Evolutionary conservation across 2,113 vertebrate species (phyloP).

Genomic region (Cebidichthys violaceus): DNA sequence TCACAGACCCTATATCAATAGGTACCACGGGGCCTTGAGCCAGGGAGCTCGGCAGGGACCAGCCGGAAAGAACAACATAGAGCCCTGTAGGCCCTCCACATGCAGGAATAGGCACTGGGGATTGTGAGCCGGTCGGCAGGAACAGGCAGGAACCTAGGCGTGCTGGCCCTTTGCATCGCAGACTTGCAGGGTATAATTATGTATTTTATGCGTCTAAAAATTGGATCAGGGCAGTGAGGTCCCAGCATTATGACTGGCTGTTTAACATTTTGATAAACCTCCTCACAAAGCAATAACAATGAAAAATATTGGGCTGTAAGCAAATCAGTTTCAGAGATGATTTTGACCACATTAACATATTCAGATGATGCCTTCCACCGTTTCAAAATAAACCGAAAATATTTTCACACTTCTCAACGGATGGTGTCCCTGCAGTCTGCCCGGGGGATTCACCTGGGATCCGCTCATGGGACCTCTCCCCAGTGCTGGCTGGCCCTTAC

Average conservation of each 20-base stretch:
- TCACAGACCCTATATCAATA: neutral
- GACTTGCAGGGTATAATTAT: slow-evolving; percentile 2
- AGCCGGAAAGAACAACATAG: neutral
- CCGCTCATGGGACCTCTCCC: too few relatives aligned
- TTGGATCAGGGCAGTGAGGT: slow-evolving; percentile 11
- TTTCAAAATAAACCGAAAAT: too few relatives aligned
- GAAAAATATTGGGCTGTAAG: neutral
- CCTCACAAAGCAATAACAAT: slow-evolving; percentile 17
- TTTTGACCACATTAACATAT: too few relatives aligned
- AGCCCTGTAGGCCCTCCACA: neutral
- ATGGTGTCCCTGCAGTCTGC: too few relatives aligned
- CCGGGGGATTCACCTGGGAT: too few relatives aligned
- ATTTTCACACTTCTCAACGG: too few relatives aligned
- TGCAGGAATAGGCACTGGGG: neutral
- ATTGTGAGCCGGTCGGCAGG: neutral
- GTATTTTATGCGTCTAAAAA: slow-evolving; percentile 36
- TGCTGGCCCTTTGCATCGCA: neutral
- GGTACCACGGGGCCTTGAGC: too few relatives aligned
- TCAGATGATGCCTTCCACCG: too few relatives aligned
- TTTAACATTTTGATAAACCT: slow-evolving; percentile 33
- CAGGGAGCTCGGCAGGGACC: neutral
- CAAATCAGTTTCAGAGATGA: too few relatives aligned
- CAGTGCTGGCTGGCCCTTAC: too few relatives aligned
- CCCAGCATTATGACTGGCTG: neutral
- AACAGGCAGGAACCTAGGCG: neutral